Evolutionary conservation across 1,140 invertebrate genomes (phyloP).

Genomic region (Drosophila pachea): DNA sequence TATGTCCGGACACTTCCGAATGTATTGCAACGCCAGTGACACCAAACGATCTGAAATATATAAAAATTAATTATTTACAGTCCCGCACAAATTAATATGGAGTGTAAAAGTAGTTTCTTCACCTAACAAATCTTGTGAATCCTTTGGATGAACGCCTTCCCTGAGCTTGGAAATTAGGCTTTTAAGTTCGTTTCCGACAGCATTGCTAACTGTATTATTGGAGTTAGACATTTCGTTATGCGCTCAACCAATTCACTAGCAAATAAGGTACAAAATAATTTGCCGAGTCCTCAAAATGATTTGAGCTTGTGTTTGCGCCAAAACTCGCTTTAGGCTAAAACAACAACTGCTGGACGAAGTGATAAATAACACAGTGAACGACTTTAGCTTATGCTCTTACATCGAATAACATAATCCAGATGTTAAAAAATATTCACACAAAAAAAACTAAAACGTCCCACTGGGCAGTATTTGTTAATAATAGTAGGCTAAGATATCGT

Average conservation of each 20-base stretch:
- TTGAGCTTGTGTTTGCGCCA: neutral
- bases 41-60: conserved; percentile 26
- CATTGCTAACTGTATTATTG: neutral
- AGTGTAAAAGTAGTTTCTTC: neutral
- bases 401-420: neutral
- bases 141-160: neutral
- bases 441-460: neutral
- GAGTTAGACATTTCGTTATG: conserved; percentile 1
- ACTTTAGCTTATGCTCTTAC: neutral
- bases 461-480: conserved; percentile 2
- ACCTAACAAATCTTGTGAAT: neutral
- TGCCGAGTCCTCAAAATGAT: neutral
- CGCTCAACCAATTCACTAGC: neutral
- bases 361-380: conserved; percentile 1
- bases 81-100: neutral
- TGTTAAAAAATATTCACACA: conserved; percentile 3
- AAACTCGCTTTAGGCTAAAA: conserved; percentile 1
- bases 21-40: conserved; percentile 50
- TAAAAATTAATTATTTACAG: neutral
- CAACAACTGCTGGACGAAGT: conserved; percentile 16
- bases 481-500: neutral
- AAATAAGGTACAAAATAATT: neutral
- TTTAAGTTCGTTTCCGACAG: neutral
- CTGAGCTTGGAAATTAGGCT: conserved; percentile 1
- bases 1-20: conserved; percentile 39